Percentiles rank a stretch among this genome's conserved stretches.
Conservation (phyloP, 1,140 invertebrate species). For the Globodera ellingtonae region DNA sequence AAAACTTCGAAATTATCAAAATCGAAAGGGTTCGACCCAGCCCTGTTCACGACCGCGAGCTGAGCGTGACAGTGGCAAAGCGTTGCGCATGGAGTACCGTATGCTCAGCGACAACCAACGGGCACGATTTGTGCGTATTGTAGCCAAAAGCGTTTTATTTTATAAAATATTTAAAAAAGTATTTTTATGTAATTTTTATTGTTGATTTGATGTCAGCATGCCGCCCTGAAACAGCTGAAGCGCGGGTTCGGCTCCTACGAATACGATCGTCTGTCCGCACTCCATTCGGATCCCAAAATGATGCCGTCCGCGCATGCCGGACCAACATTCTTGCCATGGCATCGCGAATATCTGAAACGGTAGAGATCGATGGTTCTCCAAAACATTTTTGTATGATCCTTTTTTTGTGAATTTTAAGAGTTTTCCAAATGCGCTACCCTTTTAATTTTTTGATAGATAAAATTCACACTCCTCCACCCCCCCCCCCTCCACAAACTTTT, state of each 20-base stretch:
- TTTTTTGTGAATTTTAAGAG: no score
- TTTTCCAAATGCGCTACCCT: no score
- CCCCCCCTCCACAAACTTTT: no score
- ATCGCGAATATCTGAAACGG: conserved; percentile 22
- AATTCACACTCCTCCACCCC: no score
- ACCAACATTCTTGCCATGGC: conserved; percentile 6
- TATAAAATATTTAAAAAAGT: no score
- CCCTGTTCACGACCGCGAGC: no score
- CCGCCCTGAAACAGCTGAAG: background rate
- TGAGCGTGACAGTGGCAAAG: background rate
- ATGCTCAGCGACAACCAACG: conserved; percentile 15
- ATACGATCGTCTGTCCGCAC: background rate
- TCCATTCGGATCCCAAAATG: background rate
- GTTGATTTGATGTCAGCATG: background rate
- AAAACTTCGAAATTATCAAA: no score
- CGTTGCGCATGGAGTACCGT: conserved; percentile 12
- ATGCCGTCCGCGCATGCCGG: conserved; percentile 2
- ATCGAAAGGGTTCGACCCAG: no score
- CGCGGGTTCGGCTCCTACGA: background rate
- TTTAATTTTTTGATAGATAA: no score
- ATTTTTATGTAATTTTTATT: no score
- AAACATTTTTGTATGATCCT: no score
- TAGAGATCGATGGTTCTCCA: background rate
- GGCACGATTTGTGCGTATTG: background rate
- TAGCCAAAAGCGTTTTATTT: no score